Base-by-base conservation (phyloP, 2,888 invertebrate species). In the Parnassius mnemosyne region DNA sequence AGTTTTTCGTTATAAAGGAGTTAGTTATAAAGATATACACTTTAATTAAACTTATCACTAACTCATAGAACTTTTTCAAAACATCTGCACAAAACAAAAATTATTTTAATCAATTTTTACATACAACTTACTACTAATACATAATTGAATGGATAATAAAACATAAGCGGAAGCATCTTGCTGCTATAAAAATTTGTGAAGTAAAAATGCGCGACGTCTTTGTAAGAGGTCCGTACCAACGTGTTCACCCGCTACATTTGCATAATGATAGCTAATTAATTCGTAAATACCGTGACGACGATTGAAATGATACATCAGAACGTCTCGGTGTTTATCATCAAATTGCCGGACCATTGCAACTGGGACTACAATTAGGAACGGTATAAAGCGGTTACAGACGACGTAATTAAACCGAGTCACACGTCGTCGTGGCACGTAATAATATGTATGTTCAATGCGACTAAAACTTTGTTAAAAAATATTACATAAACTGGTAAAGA, bases 181-280 rank as follows among this genome's bases (percentile, higher is more conserved):
- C 54, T 51, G 16, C 53, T 54, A 54, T 20, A 54, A 47, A 57
- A 58, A 16, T 56, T 61, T 46, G 52, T 52, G 56, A 61, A 57
- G 57, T 57, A 57, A 61, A 53, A 57, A 62, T 57, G 12, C 53
- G 9, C 53, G 43, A 53, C 61, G 53, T 43, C 61, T 62, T 61
- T 55, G 61, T 61, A 57, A 52, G 52, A 46, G 20, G 41, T 55
- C 54, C 63, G 56, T 65, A 60, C 64, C 64, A 65, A 55, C 63
- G 65, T 71, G 74, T 71, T 70, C 70, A 66, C 68, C 71, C 66
- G 57, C 57, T 69, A 68, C 67, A 84, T 85, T 85, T 85, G 75
- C 80, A 83, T 85, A 81, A 87, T 85, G 81, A 80, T 78, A 70
- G 73, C 72, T 81, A 79, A 85, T 87, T 85, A 85, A 80, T 78